Conservation (phyloP, 1,140 invertebrate species). For the Paracyclopina nana region DNA sequence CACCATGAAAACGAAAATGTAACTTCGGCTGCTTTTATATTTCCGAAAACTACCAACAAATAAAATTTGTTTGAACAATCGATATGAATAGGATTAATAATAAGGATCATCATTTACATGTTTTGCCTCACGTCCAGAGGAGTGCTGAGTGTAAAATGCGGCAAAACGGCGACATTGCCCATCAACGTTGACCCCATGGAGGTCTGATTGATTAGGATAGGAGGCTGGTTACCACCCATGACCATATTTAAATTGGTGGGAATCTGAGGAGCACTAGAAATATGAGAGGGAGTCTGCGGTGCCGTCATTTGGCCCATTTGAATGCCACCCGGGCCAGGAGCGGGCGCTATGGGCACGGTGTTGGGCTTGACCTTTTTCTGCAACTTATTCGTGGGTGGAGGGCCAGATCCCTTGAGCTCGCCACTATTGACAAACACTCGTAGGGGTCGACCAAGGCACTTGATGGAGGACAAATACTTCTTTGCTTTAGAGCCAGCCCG, state of each 20-base stretch:
- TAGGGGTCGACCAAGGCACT: slow-evolving; percentile 13
- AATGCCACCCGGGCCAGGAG: background rate
- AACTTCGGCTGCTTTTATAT: too few species aligned
- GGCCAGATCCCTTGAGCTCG: slow-evolving; percentile 4
- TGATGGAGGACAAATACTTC: slow-evolving; percentile 16
- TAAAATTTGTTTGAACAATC: too few species aligned
- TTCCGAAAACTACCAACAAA: too few species aligned
- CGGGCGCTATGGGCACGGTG: background rate
- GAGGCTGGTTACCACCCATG: background rate
- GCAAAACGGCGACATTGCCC: background rate
- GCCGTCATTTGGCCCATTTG: background rate
- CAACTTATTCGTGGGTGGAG: background rate
- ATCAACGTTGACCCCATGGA: slow-evolving; percentile 5
- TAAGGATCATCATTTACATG: too few species aligned
- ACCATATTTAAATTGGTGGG: slow-evolving; percentile 4
- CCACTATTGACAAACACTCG: slow-evolving; percentile 14
- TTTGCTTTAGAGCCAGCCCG: slow-evolving; percentile 14
- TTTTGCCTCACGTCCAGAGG: slow-evolving; percentile 3
- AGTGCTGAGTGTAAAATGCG: background rate
- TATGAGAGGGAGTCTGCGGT: background rate
- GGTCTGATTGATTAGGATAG: slow-evolving; percentile 16
- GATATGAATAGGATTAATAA: too few species aligned
- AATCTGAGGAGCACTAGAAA: background rate
- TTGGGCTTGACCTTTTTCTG: background rate
- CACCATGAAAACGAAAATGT: too few species aligned